Base-by-base conservation (phyloP, 2,113 vertebrate genomes). In the Siniperca knerii region DNA sequence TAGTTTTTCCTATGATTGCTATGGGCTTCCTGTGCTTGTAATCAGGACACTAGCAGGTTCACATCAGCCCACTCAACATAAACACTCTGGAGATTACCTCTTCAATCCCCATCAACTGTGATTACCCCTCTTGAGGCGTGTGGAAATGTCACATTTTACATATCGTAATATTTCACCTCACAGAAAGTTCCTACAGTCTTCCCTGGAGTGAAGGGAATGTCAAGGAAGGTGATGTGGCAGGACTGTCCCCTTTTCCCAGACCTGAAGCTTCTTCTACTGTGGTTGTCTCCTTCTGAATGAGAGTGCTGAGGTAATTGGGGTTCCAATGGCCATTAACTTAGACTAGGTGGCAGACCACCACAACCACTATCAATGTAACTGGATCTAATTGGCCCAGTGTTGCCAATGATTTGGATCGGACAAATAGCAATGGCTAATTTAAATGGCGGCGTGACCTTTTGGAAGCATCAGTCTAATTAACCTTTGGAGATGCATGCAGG, bases 81-180 rank as follows among this genome's bases (percentile, higher is more conserved):
- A 80, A 77, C 84, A 90, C 88, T 85, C 85, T 65, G 40, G 83
- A 91, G 90, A 90, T 90, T 86, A 90, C 86, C 84, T 84, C 89
- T 89, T 90, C 90, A 84, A 71, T 89, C 85, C 87, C 90, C 92
- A 93, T 95, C 93, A 94, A 86, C 91, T 88, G 70, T 94, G 92
- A 96, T 94, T 94, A 94, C 77, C 83, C 87, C 92, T 92, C 92
- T 91, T 29, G 85, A 93, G 93, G 82, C 84, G 70, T 82, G 76
- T 58, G 82, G 87, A 96, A 96, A 96, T 95, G 95, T 94, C 95
- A 95, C 62, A 89, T 94, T 96, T 95, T 95, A 94, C 92, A 95
- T 94, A 94, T 90, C 79, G 87, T 92, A 93, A 94, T 94, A 93
- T 94, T 95, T 94, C 93, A 95, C 81, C 78, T 77, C 79, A 62